Percentiles rank a stretch among this genome's conserved stretches.
Conservation (phyloP, 2,797 vertebrate genomes). For the Peromyscus eremicus region DNA sequence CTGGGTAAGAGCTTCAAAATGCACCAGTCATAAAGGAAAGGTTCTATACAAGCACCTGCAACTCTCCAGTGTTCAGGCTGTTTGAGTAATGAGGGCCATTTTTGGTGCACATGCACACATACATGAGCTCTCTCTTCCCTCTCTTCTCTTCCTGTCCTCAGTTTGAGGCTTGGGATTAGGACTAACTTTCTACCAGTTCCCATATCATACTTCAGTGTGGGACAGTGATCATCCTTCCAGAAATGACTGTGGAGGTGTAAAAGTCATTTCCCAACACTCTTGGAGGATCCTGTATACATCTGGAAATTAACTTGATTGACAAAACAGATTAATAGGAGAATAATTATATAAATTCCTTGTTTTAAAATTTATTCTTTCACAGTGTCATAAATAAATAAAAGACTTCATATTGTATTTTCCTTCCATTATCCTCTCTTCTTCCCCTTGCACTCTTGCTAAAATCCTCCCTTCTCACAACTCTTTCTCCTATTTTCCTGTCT, state of each 20-base stretch:
- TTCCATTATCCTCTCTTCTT: background rate
- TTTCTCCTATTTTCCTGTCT: background rate
- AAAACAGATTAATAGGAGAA: background rate
- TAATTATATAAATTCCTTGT: background rate
- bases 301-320: background rate
- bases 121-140: background rate
- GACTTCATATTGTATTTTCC: background rate
- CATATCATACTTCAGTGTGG: background rate
- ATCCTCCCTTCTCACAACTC: background rate
- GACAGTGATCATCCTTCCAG: constrained; percentile 1
- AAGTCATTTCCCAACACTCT: background rate
- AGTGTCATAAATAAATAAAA: background rate
- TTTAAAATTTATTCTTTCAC: background rate
- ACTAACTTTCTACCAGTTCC: background rate
- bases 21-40: constrained; percentile 59
- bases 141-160: background rate
- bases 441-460: no score
- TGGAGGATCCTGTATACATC: background rate
- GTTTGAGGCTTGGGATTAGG: constrained; percentile 11
- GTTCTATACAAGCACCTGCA: constrained; percentile 36
- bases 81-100: constrained; percentile 30
- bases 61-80: constrained; percentile 40
- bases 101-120: background rate
- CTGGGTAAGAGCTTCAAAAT: constrained; percentile 20
- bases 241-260: background rate